phyloP scores from a whole-genome alignment of 2,888 invertebrate genomes.

The Leucozona laternaria region DNA sequence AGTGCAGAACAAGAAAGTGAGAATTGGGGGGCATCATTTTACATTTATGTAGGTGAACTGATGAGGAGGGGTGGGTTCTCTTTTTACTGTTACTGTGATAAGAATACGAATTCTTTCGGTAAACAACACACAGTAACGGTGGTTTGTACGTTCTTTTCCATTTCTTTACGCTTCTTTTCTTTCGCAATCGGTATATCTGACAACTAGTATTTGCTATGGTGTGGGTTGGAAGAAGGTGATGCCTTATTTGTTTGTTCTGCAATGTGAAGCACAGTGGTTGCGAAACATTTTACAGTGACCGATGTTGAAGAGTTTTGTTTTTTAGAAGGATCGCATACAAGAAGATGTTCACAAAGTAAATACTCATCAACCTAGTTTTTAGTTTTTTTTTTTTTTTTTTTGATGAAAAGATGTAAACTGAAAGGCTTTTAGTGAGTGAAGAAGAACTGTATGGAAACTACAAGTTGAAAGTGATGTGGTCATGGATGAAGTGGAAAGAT shows the following conservation, averaged over 20 bases:
- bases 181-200: not conserved
- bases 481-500: not conserved
- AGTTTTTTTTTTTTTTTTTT: not conserved
- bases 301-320: not conserved
- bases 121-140: conserved; percentile 19
- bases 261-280: conserved; percentile 1
- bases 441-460: not conserved
- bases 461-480: not conserved
- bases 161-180: conserved; percentile 23
- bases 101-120: conserved; percentile 65
- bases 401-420: not conserved
- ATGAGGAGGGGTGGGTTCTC: not conserved
- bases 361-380: conserved; percentile 22
- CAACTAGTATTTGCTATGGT: not conserved
- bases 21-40: conserved; percentile 54
- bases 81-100: conserved; percentile 50
- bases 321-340: not conserved
- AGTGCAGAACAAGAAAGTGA: conserved; percentile 22
- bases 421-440: not conserved
- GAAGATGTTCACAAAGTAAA: conserved; percentile 4
- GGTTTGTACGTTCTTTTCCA: conserved; percentile 28
- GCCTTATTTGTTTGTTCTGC: not conserved
- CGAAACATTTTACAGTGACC: conserved; percentile 6
- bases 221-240: not conserved
- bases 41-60: conserved; percentile 26